These are phyloP conservation scores for Pemphredon lugubris DNA, from an alignment of 2,888 invertebrate species.

Conservation along the genomic window DNA sequence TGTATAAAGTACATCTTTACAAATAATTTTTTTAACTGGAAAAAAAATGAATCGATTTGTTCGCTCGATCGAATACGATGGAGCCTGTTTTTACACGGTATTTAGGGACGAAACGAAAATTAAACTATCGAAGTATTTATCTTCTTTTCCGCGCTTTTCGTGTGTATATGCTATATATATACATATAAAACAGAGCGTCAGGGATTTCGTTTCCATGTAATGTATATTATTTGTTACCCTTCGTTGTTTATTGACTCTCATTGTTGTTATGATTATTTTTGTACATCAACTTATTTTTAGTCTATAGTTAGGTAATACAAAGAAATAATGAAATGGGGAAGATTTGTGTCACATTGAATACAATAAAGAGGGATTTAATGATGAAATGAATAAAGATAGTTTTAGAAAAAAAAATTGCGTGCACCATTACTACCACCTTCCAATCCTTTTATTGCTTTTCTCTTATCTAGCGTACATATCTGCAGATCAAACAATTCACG, in stretches of 20 bases:
- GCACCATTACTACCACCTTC: background rate
- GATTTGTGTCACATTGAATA: slow-evolving; percentile 60
- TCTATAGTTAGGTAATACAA: slow-evolving; percentile 54
- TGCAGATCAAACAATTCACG: no score
- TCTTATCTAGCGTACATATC: no score
- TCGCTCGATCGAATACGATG: slow-evolving; percentile 13
- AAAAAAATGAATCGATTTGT: slow-evolving; percentile 27
- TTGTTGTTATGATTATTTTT: slow-evolving; percentile 58
- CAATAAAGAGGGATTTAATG: slow-evolving; percentile 60
- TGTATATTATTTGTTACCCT: slow-evolving; percentile 55
- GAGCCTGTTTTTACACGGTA: slow-evolving; percentile 13
- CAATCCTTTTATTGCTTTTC: no score
- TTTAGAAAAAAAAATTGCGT: slow-evolving; percentile 53
- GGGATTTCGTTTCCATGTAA: slow-evolving; percentile 45
- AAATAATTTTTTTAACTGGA: slow-evolving; percentile 24
- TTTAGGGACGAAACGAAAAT: slow-evolving; percentile 26
- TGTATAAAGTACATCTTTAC: slow-evolving; percentile 32
- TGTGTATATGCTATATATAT: slow-evolving; percentile 32
- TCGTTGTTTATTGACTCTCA: slow-evolving; percentile 59
- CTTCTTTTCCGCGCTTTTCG: no score
- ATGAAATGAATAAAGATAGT: slow-evolving; percentile 64
- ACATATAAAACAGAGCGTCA: slow-evolving; percentile 26
- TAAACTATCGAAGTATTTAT: slow-evolving; percentile 30
- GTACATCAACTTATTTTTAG: slow-evolving; percentile 51
- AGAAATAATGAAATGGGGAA: slow-evolving; percentile 38